Base-by-base conservation (phyloP, 2,797 vertebrate genomes). In the Rhodeus uyekii region DNA sequence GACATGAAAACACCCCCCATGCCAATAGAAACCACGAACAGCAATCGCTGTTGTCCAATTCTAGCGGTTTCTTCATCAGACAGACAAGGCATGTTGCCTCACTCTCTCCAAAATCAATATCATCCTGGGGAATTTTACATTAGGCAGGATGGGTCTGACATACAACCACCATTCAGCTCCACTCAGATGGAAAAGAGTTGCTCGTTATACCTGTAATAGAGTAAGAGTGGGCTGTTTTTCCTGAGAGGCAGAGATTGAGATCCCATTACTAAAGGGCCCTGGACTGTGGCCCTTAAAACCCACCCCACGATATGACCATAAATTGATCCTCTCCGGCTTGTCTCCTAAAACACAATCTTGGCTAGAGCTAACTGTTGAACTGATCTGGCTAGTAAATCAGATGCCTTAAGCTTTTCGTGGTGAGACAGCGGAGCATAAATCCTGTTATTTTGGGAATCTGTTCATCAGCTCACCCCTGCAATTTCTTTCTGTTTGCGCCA, bases 141-240 rank as follows among this genome's bases (percentile, higher is more conserved):
- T 12, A 27, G 4, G 12, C 75, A 44, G 24, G 32, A 61, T 64
- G 19, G 24, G 18, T 67, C 55, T 65, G 46, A 72, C 72, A 63
- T 50, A 61, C 72, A 32, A 39, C 75, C 73, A 68, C 81, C 38
- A 34, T 81, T 78, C 27, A 53, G 10, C 63, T 78, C 19, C 73
- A 81, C 65, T 71, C 48, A 53, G 73, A 81, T 50, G 65, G 72
- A 71, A 71, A 76, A 80, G 36, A 60, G 42, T 36, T 64, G 55
- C 64, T 81, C 29, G n/a, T 81, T 81, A 81, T 71, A 68, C 55
- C 58, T 36, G 65, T 76, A 81, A 84, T 77, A 69, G 64, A 61
- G 73, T 81, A 46, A 72, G 27, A 71, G 79, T 8, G 42, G 42
- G n/a, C 53, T 76, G 71, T 69, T 80, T 75, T 72, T 65, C 53